Conservation (phyloP, 2,113 vertebrate species). For the Hystrix cristata region DNA sequence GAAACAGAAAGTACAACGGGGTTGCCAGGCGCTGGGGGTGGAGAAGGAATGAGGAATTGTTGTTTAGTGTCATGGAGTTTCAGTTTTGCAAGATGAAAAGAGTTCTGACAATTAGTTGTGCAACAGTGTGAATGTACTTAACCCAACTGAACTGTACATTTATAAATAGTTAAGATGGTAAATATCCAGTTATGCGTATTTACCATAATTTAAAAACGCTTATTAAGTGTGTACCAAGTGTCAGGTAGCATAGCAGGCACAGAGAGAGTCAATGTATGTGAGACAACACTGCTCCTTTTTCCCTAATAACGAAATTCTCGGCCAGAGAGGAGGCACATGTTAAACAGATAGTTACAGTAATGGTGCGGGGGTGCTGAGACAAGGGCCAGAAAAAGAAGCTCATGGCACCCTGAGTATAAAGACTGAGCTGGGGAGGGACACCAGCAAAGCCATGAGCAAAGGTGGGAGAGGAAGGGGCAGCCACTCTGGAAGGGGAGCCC, state of each 20-base stretch:
- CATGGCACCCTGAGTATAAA: not conserved
- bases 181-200: not conserved
- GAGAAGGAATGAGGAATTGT: too few relatives aligned
- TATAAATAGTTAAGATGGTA: not conserved
- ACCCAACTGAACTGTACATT: not conserved
- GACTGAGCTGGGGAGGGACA: not conserved
- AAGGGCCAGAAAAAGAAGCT: not conserved
- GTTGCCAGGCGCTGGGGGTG: not conserved
- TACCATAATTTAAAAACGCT: not conserved
- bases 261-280: not conserved
- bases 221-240: not conserved
- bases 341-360: not conserved
- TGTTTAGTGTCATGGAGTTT: not conserved
- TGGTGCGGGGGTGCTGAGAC: not conserved
- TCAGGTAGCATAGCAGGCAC: not conserved
- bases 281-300: not conserved
- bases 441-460: not conserved
- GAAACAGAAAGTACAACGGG: not conserved
- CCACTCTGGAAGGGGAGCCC: not conserved
- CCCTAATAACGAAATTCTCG: not conserved
- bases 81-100: not conserved
- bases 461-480: not conserved
- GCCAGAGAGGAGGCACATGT: too few relatives aligned
- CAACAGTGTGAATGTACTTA: not conserved
- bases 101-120: not conserved